Conservation (phyloP, 2,113 vertebrate species). For the Glareola pratincola region DNA sequence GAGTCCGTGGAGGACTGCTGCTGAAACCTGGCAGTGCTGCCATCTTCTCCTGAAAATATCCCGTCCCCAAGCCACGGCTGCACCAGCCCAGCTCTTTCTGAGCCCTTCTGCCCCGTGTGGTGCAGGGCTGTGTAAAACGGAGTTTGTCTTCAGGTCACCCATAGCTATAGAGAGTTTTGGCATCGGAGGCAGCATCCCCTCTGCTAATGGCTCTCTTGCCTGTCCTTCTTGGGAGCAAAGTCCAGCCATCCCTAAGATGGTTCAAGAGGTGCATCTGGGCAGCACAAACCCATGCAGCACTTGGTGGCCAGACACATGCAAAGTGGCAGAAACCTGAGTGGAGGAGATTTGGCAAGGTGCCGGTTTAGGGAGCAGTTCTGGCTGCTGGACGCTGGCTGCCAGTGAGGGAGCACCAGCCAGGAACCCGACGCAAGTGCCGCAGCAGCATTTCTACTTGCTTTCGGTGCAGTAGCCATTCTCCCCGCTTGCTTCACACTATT, state of each 20-base stretch:
- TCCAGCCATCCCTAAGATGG: neutral
- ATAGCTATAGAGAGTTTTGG: neutral
- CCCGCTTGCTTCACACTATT: neutral
- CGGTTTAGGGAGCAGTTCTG: neutral
- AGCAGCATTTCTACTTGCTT: neutral
- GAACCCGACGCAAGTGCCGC: neutral
- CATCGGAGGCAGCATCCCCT: neutral
- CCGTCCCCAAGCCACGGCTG: neutral
- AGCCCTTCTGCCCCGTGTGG: neutral
- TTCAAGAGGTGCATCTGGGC: neutral
- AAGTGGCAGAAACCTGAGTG: neutral
- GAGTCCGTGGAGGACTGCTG: neutral
- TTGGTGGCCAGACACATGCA: neutral
- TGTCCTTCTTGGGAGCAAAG: neutral
- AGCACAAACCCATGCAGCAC: neutral
- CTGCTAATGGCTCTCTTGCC: too few relatives aligned
- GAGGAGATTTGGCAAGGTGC: neutral
- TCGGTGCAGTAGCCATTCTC: neutral
- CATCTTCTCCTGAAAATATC: neutral
- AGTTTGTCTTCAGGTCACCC: neutral
- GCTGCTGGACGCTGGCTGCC: neutral
- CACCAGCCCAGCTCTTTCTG: neutral
- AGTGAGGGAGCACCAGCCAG: accelerated
- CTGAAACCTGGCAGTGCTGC: neutral
- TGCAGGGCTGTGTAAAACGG: neutral